phyloP scores from a whole-genome alignment of 2,888 invertebrate species.

The Laothoe populi region DNA sequence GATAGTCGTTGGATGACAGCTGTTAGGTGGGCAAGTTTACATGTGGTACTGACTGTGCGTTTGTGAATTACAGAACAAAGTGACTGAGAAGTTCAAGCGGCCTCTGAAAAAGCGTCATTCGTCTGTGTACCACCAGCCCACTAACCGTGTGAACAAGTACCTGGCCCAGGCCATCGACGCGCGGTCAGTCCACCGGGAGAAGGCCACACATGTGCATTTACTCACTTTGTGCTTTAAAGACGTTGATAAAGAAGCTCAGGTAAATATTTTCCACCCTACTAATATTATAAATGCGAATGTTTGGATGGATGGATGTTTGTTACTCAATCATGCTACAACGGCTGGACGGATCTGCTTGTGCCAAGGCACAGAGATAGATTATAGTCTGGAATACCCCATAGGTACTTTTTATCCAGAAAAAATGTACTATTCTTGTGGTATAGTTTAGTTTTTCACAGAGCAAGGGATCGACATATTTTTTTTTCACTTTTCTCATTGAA shows the following conservation, averaged over 20 bases:
- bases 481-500: too few relatives aligned
- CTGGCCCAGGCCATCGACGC: constrained; percentile 96
- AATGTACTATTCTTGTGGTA: too few relatives aligned
- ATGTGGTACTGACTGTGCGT: neutral
- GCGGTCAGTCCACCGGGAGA: constrained; percentile 94
- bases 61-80: constrained; percentile 88
- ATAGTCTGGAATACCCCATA: too few relatives aligned
- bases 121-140: constrained; percentile 94
- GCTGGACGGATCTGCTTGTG: too few relatives aligned
- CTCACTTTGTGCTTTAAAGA: constrained; percentile 94
- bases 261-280: constrained; percentile 56
- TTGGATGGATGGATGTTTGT: too few relatives aligned
- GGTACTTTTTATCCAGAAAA: too few relatives aligned
- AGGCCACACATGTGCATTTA: constrained; percentile 94
- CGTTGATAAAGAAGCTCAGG: constrained; percentile 92
- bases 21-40: constrained; percentile 7
- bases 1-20: constrained; percentile 33
- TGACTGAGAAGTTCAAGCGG: constrained; percentile 94
- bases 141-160: constrained; percentile 96
- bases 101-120: constrained; percentile 95
- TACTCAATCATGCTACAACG: too few relatives aligned
- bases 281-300: too few relatives aligned
- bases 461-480: neutral
- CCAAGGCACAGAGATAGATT: too few relatives aligned
- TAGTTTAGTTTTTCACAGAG: too few relatives aligned